Percentiles rank a stretch among this genome's conserved stretches.
phyloP scores from a whole-genome alignment of 2,113 vertebrate genomes.

The Ivindomyrus marchei region DNA sequence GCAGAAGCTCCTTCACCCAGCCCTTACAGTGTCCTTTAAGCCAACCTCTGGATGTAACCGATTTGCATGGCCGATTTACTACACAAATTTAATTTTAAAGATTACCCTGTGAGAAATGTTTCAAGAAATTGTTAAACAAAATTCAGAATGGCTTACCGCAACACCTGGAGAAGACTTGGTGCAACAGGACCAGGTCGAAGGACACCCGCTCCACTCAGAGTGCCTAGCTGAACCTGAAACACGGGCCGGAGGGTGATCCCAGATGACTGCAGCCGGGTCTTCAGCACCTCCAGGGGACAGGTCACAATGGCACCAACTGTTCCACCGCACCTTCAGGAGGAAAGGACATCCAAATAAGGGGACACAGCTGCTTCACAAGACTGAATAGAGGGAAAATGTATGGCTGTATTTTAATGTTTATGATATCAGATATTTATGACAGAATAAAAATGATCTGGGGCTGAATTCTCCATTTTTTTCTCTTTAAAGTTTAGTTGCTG shows the following conservation, averaged over 20 bases:
- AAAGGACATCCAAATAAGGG: not conserved
- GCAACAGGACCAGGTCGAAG: slow-evolving; percentile 79
- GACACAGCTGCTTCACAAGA: not conserved
- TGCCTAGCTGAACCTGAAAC: slow-evolving; percentile 87
- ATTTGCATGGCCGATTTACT: not conserved
- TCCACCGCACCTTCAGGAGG: slow-evolving; percentile 77
- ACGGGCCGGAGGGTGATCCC: slow-evolving; percentile 76
- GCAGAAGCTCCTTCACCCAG: not conserved
- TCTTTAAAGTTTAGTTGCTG: not conserved
- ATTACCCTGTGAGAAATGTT: not conserved
- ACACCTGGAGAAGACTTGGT: slow-evolving; percentile 77
- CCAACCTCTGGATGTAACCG: not conserved
- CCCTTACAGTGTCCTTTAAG: not conserved
- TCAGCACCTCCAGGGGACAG: slow-evolving; percentile 89
- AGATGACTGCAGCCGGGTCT: slow-evolving; percentile 88
- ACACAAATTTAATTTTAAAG: not conserved
- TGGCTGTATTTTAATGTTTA: not conserved
- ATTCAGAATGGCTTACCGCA: slow-evolving; percentile 70
- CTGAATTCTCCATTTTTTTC: not conserved
- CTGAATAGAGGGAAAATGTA: not conserved
- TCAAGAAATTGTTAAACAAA: not conserved
- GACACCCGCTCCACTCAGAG: slow-evolving; percentile 77
- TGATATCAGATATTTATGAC: not conserved
- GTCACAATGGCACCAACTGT: slow-evolving; percentile 92
- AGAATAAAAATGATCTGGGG: not conserved